Evolutionary conservation across 2,797 vertebrate genomes (phyloP), one percentile per base, ranked within the genome.

Genomic region (Nannoperca australis): DNA sequence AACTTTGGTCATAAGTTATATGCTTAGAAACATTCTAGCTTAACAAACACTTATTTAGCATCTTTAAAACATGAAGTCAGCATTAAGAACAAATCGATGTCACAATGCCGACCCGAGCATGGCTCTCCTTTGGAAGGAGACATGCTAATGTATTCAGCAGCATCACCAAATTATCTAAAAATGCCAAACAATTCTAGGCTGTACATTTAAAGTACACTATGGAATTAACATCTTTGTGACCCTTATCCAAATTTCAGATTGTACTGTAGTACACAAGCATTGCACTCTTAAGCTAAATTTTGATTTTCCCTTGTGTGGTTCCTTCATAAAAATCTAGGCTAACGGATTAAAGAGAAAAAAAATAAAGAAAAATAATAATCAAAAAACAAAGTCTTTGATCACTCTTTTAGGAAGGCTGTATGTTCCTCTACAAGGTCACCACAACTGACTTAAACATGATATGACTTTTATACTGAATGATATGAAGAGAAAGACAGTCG

Each of bases 1-100:
- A 95, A 94, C 94, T 95, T 95, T 94, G 94, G 94, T 95, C 93
- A 94, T 93, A 94, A 93, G 91, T 93, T 94, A 94, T 93, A 94
- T 93, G 93, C 91, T 93, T 94, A 92, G 92, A 94, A 94, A 95
- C 92, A 93, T 92, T 94, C 94, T 93, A 94, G 91, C 94, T 93
- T 93, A 90, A 91, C 90, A 91, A 93, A 94, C 92, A 94, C 91
- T 89, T 90, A 93, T 91, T 91, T 91, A 93, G 90, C 91, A 93
- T 94, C 88, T 93, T 93, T 89, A 86, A 91, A 90, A 92, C 83
- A 78, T 58, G 59, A 85, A 70, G 86, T 88, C 87, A 82, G 90
- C 91, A 75, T 85, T 71, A 76, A 83, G 83, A 90, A 90, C 83
- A 84, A 71, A 60, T 70, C 30, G 73, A 85, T 86, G 89, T 90